Base-by-base conservation (phyloP, 2,888 invertebrate genomes). In the Agrenia bidenticulata region DNA sequence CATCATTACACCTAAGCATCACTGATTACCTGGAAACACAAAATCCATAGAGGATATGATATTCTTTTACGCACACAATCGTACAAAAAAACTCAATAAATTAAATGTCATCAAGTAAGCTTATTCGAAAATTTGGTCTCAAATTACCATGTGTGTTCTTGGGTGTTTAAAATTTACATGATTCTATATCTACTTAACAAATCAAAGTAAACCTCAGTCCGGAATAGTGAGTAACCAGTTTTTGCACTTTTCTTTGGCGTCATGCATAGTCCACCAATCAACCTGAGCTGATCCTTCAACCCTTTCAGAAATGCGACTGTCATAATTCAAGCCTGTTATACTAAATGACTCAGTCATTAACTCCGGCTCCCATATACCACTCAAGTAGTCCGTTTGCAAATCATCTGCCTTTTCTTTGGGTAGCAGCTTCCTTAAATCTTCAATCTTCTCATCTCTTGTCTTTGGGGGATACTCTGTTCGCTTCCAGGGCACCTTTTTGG, bases 311-410 rank as follows among this genome's bases (percentile, higher is more conserved):
- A 55, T 11, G n/a, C 66, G 42, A 45, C 64, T 63, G 19, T 70
- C 70, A 42, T 67, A 64, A 49, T 67, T 62, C 2, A 61, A 32
- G 0, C 64, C 60, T 13, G 66, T 66, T 0, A 73, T 70, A 9
- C 69, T 41, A 58, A 75, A 75, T 17, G 69, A 24, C 7, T 66
- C 61, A 2, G 61, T 41, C 72, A 73, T 72, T 1, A 74, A 49
- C 23, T 73, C 72, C 7, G 75, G 71, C 32, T 63, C 61, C 75
- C 75, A 75, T 24, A 73, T 65, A n/a, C 75, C 75, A 1, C 73
- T 70, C 19, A 75, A 60, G 11, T 60, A 58, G 56, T 75, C 75
- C 11, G 69, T 71, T 55, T 73, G 57, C 41, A 70, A 49, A 59
- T 69, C 53, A 24, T 68, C 66, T 1, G 69, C 53, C 15, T 65